phyloP scores from a whole-genome alignment of 2,113 vertebrate genomes.

The Syngnathoides biaculeatus region DNA sequence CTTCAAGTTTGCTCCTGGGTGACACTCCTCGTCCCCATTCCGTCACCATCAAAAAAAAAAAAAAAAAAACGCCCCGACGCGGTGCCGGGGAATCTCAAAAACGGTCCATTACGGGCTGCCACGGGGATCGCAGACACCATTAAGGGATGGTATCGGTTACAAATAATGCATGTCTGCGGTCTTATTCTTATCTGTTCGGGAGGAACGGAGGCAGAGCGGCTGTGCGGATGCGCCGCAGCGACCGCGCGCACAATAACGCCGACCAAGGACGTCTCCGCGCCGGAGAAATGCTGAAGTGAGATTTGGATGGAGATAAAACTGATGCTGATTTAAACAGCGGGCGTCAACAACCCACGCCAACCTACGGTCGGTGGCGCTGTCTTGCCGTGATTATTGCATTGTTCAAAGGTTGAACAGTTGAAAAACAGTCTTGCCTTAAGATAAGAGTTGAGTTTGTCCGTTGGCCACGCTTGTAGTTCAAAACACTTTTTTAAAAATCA shows the following conservation, averaged over 20 bases:
- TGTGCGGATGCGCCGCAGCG: slow-evolving; percentile 39
- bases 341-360: slow-evolving; percentile 16
- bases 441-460: background rate
- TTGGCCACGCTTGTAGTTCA: background rate
- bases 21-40: slow-evolving; percentile 74
- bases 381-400: background rate
- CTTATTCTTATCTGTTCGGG: slow-evolving; percentile 60
- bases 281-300: slow-evolving; percentile 23
- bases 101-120: slow-evolving; percentile 72
- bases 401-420: background rate
- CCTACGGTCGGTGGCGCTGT: background rate
- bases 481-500: too few relatives aligned
- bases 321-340: slow-evolving; percentile 26
- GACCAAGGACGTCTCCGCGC: slow-evolving; percentile 50
- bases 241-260: slow-evolving; percentile 38
- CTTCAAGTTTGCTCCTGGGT: slow-evolving; percentile 71
- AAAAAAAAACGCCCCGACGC: slow-evolving; percentile 57
- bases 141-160: slow-evolving; percentile 72
- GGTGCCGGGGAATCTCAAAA: slow-evolving; percentile 67
- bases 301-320: slow-evolving; percentile 18
- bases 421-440: background rate
- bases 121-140: slow-evolving; percentile 68
- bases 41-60: slow-evolving; percentile 75
- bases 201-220: slow-evolving; percentile 33
- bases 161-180: slow-evolving; percentile 76